Conservation (phyloP, 1,140 invertebrate genomes). For the Grapholita molesta region DNA sequence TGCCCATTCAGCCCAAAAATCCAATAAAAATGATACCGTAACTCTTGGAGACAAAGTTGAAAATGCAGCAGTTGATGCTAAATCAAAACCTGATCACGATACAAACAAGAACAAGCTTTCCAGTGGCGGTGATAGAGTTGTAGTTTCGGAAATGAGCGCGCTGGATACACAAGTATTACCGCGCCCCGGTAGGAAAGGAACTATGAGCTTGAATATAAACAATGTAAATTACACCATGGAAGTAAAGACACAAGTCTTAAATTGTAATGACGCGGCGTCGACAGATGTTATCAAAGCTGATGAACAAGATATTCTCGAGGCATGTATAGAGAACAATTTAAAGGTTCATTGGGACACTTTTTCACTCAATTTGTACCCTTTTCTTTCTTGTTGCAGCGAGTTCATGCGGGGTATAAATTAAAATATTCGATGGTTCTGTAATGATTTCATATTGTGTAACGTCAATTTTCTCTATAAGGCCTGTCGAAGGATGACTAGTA, state of each 20-base stretch:
- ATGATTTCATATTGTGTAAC: conserved; percentile 42
- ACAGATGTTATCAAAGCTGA: conserved; percentile 36
- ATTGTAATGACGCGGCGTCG: conserved; percentile 28
- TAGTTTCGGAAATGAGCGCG: conserved; percentile 51
- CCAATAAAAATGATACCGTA: conserved; percentile 45
- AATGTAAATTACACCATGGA: conserved; percentile 37
- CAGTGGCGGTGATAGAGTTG: conserved; percentile 59
- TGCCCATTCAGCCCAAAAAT: conserved; percentile 37
- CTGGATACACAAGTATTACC: conserved; percentile 46
- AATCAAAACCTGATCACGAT: conserved; percentile 26
- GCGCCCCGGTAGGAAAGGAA: conserved; percentile 35
- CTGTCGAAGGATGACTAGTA: conserved; percentile 40
- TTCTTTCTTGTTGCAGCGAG: conserved; percentile 41
- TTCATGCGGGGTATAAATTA: conserved; percentile 32
- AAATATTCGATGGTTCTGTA: conserved; percentile 31
- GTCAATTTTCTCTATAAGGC: conserved; percentile 37
- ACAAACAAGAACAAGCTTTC: conserved; percentile 51
- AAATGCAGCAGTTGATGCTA: conserved; percentile 23
- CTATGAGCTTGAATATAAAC: conserved; percentile 29
- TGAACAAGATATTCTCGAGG: conserved; percentile 39
- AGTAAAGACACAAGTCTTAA: conserved; percentile 31
- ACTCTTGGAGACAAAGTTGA: conserved; percentile 34
- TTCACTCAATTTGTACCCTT: conserved; percentile 54
- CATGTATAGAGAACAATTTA: conserved; percentile 51
- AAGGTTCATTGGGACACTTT: conserved; percentile 56